phyloP scores from a whole-genome alignment of 2,888 invertebrate species.

The Ophioninae sp. region DNA sequence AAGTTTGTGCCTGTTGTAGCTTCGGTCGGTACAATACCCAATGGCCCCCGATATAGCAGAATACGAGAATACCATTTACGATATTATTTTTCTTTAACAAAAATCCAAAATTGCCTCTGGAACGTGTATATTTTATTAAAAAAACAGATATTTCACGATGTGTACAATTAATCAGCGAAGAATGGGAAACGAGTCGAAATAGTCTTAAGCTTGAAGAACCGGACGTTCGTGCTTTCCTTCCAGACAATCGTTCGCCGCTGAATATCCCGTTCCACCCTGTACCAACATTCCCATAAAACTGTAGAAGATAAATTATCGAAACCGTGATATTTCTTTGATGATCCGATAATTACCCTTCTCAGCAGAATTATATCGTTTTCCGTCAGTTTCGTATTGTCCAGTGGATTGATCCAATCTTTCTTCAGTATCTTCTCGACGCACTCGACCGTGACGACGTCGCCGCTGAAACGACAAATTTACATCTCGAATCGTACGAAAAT shows the following conservation, averaged over 20 bases:
- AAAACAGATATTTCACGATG: background rate
- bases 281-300: conserved; percentile 60
- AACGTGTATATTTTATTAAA: conserved; percentile 7
- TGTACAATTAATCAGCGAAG: background rate
- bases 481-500: background rate
- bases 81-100: background rate
- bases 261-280: conserved; percentile 97
- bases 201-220: conserved; percentile 88
- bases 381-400: conserved; percentile 90
- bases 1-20: no score
- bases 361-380: conserved; percentile 96
- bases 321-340: background rate
- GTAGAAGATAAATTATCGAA: background rate
- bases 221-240: conserved; percentile 92
- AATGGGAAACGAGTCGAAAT: background rate
- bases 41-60: no score
- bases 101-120: background rate
- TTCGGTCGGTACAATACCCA: no score
- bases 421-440: conserved; percentile 98
- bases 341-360: conserved; percentile 86
- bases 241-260: conserved; percentile 91
- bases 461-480: conserved; percentile 84
- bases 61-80: no score
- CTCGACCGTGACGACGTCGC: conserved; percentile 97
- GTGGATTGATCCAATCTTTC: conserved; percentile 98